Conservation (phyloP, 2,888 invertebrate species). For the Silvanus unidentatus region DNA sequence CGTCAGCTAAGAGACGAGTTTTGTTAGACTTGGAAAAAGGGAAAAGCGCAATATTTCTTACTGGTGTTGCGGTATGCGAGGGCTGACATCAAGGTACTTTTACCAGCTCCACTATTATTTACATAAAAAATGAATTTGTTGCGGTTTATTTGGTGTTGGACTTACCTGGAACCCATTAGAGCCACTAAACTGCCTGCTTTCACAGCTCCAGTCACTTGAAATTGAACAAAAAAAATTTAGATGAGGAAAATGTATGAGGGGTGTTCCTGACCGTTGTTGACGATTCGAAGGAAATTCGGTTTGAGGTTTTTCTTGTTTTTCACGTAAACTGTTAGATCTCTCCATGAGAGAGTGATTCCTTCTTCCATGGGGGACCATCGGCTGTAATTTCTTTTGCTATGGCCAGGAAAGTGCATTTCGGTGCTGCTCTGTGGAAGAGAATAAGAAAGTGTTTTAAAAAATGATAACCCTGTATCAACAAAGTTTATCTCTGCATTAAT, state of each 20-base stretch:
- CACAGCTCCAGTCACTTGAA: constrained; percentile 69
- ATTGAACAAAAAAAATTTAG: constrained; percentile 4
- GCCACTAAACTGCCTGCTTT: constrained; percentile 77
- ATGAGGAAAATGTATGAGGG: too few species aligned
- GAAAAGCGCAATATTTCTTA: constrained; percentile 46
- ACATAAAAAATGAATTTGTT: constrained; percentile 20
- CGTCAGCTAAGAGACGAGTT: constrained; percentile 56
- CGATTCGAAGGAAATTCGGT: constrained; percentile 61
- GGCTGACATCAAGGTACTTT: constrained; percentile 82
- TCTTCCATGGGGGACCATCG: constrained; percentile 55
- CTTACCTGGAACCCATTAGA: constrained; percentile 78
- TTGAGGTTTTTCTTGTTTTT: constrained; percentile 37
- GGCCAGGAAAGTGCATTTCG: neutral
- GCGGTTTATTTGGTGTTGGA: too few species aligned
- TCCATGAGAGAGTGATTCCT: constrained; percentile 73
- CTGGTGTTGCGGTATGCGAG: constrained; percentile 71
- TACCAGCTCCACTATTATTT: constrained; percentile 82
- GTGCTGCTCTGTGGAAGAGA: neutral
- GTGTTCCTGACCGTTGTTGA: constrained; percentile 76
- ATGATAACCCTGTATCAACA: too few species aligned
- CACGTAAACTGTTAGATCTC: constrained; percentile 69
- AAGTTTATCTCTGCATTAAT: too few species aligned
- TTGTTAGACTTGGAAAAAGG: too few species aligned
- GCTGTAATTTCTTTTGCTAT: constrained; percentile 43
- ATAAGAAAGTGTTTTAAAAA: too few species aligned